Conservation (phyloP, 1,140 invertebrate species). For the Lethrus apterus region DNA sequence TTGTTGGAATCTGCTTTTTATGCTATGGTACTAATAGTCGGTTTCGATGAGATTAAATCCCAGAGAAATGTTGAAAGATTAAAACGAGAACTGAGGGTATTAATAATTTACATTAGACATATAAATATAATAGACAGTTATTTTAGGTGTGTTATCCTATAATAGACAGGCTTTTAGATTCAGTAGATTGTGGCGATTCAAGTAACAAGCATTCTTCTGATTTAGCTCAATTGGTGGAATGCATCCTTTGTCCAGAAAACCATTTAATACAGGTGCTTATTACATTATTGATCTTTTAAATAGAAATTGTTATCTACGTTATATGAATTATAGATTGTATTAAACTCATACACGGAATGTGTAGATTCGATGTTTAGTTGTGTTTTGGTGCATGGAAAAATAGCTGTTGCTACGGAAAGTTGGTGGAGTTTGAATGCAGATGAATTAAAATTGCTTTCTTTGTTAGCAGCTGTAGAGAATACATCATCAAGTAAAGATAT, state of each 20-base stretch:
- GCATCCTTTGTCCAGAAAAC: constrained; percentile 62
- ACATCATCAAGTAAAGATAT: constrained; percentile 63
- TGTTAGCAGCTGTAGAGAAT: constrained; percentile 56
- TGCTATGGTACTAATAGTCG: constrained; percentile 67
- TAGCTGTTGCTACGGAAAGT: constrained; percentile 69
- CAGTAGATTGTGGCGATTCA: constrained; percentile 56
- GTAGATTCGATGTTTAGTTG: constrained; percentile 73
- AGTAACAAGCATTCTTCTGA: constrained; percentile 49
- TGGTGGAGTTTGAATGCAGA: constrained; percentile 67
- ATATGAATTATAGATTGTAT: constrained; percentile 50
- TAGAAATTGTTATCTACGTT: neutral
- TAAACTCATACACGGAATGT: constrained; percentile 68
- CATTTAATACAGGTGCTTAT: constrained; percentile 59
- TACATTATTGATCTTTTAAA: neutral
- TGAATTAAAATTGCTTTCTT: constrained; percentile 65
- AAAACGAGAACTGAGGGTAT: constrained; percentile 66
- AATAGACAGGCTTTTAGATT: constrained; percentile 66
- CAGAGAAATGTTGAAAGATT: constrained; percentile 70
- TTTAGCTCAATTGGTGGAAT: constrained; percentile 55
- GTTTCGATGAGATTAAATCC: constrained; percentile 66
- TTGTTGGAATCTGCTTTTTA: constrained; percentile 66
- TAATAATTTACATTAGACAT: neutral
- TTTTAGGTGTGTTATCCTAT: constrained; percentile 56
- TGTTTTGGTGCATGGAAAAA: constrained; percentile 63
- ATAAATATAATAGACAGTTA: neutral